phyloP scores from a whole-genome alignment of 1,140 invertebrate species.

The Phenacoccus solenopsis region DNA sequence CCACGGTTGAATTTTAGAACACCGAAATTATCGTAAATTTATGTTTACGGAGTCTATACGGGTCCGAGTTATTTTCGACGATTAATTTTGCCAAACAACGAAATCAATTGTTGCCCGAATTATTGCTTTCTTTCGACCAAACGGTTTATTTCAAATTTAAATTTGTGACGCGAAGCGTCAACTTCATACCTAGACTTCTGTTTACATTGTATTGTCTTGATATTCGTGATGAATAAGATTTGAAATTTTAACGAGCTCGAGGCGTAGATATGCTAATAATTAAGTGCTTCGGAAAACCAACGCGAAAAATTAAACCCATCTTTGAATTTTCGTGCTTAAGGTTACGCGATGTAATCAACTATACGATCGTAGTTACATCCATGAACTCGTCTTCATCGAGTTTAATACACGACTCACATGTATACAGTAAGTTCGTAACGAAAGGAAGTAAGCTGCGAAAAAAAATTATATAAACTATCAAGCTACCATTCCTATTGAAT shows the following conservation, averaged over 20 bases:
- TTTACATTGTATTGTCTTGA: neutral
- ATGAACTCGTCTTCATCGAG: too few species aligned
- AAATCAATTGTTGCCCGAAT: neutral
- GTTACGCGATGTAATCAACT: neutral
- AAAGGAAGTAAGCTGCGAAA: too few species aligned
- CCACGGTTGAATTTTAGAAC: neutral
- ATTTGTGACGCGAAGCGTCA: neutral
- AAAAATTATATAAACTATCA: too few species aligned
- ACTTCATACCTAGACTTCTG: neutral
- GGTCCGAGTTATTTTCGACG: neutral
- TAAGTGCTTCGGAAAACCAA: too few species aligned
- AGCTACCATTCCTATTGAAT: too few species aligned
- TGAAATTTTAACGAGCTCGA: neutral
- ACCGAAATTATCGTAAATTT: neutral
- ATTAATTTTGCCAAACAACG: neutral
- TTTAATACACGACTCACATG: too few species aligned
- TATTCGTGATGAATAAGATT: neutral
- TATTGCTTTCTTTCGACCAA: neutral
- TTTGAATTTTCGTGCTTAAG: neutral
- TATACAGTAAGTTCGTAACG: too few species aligned
- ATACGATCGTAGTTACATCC: too few species aligned
- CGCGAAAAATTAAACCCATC: too few species aligned
- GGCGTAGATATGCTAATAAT: too few species aligned
- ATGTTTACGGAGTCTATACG: neutral
- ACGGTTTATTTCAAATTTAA: conserved; percentile 3